phyloP scores from a whole-genome alignment of 2,113 vertebrate species.

The Pica pica region DNA sequence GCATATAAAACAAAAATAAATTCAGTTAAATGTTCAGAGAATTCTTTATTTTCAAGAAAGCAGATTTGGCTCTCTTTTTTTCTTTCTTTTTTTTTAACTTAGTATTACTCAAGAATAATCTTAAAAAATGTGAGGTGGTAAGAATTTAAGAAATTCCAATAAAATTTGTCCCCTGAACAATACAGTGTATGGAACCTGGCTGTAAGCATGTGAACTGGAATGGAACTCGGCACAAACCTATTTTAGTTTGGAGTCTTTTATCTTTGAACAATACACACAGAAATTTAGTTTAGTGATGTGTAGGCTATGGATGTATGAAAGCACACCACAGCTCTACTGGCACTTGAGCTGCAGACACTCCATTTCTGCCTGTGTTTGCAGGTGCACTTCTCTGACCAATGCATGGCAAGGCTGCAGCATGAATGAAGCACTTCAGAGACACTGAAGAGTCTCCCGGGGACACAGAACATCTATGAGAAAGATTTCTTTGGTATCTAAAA shows the following conservation, averaged over 20 bases:
- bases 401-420: background rate
- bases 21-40: background rate
- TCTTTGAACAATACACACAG: background rate
- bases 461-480: background rate
- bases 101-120: background rate
- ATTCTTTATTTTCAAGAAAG: background rate
- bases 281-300: background rate
- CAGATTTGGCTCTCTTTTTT: background rate
- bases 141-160: background rate
- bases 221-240: background rate
- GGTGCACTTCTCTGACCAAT: background rate
- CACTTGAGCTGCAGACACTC: background rate
- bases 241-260: background rate
- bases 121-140: background rate
- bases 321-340: background rate
- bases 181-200: background rate
- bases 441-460: background rate
- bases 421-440: background rate
- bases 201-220: background rate
- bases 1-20: background rate
- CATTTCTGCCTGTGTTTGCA: background rate
- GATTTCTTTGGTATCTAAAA: background rate
- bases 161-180: background rate
- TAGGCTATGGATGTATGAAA: background rate
- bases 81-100: background rate